Conservation (phyloP, 2,888 invertebrate genomes). For the Euplagia quadripunctaria region DNA sequence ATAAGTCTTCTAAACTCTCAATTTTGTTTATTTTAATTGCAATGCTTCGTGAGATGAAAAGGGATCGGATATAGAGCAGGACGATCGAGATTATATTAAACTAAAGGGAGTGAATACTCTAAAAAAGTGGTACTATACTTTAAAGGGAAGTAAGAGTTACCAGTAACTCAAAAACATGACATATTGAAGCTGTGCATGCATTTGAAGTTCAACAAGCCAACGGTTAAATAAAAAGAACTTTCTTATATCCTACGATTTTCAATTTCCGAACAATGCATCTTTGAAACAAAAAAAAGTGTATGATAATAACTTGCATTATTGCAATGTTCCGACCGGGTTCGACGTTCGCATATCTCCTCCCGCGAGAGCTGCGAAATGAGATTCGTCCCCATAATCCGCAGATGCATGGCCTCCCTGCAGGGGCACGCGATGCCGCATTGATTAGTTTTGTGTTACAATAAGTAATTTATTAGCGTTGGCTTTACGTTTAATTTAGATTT, state of each 20-base stretch:
- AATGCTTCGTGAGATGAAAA: too few relatives aligned
- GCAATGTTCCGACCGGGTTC: slow-evolving; percentile 35
- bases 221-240: not conserved
- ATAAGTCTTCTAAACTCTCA: too few relatives aligned
- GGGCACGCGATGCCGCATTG: slow-evolving; percentile 29
- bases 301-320: slow-evolving; percentile 35
- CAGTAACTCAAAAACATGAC: too few relatives aligned
- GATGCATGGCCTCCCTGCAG: slow-evolving; percentile 44
- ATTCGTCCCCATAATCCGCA: slow-evolving; percentile 45
- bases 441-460: slow-evolving; percentile 35
- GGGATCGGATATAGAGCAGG: too few relatives aligned
- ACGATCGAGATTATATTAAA: too few relatives aligned
- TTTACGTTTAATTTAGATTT: slow-evolving; percentile 15
- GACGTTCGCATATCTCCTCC: slow-evolving; percentile 33
- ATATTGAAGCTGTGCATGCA: too few relatives aligned
- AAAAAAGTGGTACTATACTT: too few relatives aligned
- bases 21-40: too few relatives aligned
- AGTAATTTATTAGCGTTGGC: not conserved
- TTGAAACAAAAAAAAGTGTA: slow-evolving; percentile 21
- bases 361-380: slow-evolving; percentile 45
- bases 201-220: too few relatives aligned
- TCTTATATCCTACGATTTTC: not conserved
- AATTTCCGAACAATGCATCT: slow-evolving; percentile 10
- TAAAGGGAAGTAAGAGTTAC: too few relatives aligned
- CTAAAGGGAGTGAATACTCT: too few relatives aligned